phyloP scores from a whole-genome alignment of 30 jellyfish, hydroid and myxozoan genomes.

The Clytia hemisphaerica region DNA sequence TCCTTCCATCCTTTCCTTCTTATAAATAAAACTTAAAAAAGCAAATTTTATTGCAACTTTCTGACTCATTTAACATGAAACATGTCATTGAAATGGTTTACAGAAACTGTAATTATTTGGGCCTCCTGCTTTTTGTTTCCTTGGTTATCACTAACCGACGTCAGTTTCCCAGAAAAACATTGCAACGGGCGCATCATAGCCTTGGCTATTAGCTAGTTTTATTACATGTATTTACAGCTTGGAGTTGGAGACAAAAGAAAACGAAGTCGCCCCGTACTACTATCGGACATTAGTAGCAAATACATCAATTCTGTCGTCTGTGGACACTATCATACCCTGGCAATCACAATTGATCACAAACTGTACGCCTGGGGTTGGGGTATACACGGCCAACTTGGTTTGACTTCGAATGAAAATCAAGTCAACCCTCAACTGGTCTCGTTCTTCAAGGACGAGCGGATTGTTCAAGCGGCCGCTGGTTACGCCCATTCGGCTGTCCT shows the following conservation, averaged over 20 bases:
- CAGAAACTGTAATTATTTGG: too few species aligned
- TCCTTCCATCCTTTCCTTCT: too few species aligned
- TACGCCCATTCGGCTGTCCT: constrained; percentile 91
- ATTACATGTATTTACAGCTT: constrained; percentile 49
- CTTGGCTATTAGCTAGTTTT: too few species aligned
- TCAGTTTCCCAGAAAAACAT: too few species aligned
- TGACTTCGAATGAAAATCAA: constrained; percentile 60
- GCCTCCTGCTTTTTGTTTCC: too few species aligned
- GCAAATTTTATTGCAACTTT: too few species aligned
- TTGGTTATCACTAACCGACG: too few species aligned
- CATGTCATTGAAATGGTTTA: too few species aligned
- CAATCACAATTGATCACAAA: constrained; percentile 58
- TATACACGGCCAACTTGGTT: constrained; percentile 89
- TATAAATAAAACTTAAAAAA: too few species aligned
- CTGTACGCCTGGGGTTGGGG: constrained; percentile 99
- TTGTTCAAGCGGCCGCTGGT: constrained; percentile 88
- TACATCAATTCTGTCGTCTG: constrained; percentile 60
- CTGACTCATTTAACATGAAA: too few species aligned
- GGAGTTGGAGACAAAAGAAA: constrained; percentile 90
- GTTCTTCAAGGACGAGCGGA: constrained; percentile 43
- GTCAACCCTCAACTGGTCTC: constrained; percentile 48
- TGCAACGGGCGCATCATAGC: too few species aligned
- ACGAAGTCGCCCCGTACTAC: constrained; percentile 77
- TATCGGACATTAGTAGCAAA: constrained; percentile 69
- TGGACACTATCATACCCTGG: constrained; percentile 85